phyloP scores from a whole-genome alignment of 2,888 invertebrate genomes.

The Acleris holmiana region DNA sequence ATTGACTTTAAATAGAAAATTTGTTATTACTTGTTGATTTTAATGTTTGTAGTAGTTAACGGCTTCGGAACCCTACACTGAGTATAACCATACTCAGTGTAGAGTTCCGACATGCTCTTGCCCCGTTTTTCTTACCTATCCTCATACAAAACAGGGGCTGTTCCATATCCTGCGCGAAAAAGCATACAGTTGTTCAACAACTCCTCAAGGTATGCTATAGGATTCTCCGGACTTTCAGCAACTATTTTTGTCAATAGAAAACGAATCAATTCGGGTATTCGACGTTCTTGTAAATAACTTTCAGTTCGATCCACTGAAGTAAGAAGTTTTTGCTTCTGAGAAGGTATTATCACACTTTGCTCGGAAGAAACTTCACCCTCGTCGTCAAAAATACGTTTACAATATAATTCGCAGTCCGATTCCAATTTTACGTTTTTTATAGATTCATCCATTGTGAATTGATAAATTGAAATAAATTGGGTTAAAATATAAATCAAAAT shows the following conservation, averaged over 20 bases:
- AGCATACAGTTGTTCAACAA: constrained; percentile 72
- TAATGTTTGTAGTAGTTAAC: too few species aligned
- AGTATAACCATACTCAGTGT: too few species aligned
- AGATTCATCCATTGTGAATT: too few species aligned
- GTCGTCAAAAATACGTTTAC: constrained; percentile 57
- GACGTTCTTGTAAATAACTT: constrained; percentile 66
- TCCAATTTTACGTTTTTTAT: too few species aligned
- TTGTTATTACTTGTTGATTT: too few species aligned
- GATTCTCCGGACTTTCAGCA: constrained; percentile 54
- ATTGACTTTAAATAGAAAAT: too few species aligned
- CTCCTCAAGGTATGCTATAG: constrained; percentile 57
- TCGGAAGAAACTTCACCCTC: constrained; percentile 27
- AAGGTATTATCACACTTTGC: constrained; percentile 49
- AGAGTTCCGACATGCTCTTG: too few species aligned
- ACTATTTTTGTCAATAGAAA: constrained; percentile 68
- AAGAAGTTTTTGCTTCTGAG: constrained; percentile 58
- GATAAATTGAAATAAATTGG: too few species aligned
- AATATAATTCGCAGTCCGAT: constrained; percentile 34
- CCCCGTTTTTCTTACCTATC: constrained; percentile 57
- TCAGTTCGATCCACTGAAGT: constrained; percentile 63
- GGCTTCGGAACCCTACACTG: too few species aligned
- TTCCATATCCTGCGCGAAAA: constrained; percentile 67
- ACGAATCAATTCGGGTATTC: constrained; percentile 70
- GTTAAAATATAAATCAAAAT: too few species aligned
- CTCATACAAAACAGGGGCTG: constrained; percentile 70